Evolutionary conservation across 2,113 vertebrate genomes (phyloP).

Genomic region (Clarias gariepinus): DNA sequence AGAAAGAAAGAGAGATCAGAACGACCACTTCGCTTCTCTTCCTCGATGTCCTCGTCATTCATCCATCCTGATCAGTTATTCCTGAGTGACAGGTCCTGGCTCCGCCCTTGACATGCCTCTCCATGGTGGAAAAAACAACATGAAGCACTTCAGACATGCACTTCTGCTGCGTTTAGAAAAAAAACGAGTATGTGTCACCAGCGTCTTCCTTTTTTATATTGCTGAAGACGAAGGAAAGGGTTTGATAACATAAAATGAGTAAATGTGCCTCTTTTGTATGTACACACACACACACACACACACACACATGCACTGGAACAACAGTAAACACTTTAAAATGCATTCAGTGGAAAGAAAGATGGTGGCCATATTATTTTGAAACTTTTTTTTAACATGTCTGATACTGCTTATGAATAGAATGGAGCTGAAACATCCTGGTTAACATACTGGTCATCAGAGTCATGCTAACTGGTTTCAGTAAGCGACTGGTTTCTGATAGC

Average conservation of each 20-base stretch:
- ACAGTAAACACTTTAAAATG: background rate
- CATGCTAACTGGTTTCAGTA: background rate
- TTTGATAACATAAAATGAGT: background rate
- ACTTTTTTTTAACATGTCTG: background rate
- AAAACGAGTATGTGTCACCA: background rate
- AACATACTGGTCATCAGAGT: background rate
- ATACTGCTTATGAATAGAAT: background rate
- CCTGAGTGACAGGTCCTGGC: conserved; percentile 39
- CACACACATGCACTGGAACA: background rate
- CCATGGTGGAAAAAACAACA: conserved; percentile 24
- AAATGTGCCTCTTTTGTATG: background rate
- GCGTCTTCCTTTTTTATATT: background rate
- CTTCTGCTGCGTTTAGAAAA: background rate
- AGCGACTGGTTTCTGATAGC: background rate
- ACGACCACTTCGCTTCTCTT: background rate
- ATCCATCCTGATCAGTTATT: conserved; percentile 15
- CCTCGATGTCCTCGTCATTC: conserved; percentile 11
- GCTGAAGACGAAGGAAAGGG: background rate
- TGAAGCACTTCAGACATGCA: conserved; percentile 19
- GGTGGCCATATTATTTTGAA: background rate
- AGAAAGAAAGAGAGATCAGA: background rate
- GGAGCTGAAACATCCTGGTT: background rate
- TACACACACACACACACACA: background rate
- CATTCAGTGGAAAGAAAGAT: background rate
- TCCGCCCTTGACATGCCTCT: conserved; percentile 39